Conservation (phyloP, 2,113 vertebrate species). For the Boulengeromyrus knoepffleri region DNA sequence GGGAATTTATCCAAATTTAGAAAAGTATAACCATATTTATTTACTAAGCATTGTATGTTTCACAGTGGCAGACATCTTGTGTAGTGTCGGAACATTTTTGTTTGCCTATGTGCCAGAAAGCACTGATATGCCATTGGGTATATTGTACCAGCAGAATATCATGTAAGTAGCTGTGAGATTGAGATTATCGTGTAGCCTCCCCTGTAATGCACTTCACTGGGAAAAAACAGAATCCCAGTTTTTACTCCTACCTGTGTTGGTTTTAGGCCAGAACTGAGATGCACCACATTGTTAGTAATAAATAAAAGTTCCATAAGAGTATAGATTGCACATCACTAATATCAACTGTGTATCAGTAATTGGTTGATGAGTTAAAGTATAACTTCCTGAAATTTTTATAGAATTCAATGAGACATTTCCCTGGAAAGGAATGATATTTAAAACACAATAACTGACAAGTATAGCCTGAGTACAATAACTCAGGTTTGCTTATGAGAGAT, state of each 20-base stretch:
- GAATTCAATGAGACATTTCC: neutral
- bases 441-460: conserved; percentile 6
- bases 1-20: neutral
- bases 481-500: conserved; percentile 19
- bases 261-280: neutral
- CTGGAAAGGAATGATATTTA: neutral
- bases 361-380: neutral
- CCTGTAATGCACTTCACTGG: neutral
- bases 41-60: neutral
- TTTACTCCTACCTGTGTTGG: neutral
- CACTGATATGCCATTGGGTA: neutral
- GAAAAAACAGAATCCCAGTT: neutral
- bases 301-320: neutral
- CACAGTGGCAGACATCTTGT: neutral
- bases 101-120: neutral
- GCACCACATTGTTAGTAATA: neutral
- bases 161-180: neutral
- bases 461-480: conserved; percentile 23
- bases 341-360: neutral
- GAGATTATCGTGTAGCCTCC: neutral
- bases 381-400: neutral
- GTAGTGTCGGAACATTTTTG: neutral
- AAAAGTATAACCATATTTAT: neutral
- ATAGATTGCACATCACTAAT: neutral
- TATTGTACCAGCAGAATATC: neutral